Evolutionary conservation across 2,888 invertebrate species (phyloP).

Genomic region (Acleris laterana): DNA sequence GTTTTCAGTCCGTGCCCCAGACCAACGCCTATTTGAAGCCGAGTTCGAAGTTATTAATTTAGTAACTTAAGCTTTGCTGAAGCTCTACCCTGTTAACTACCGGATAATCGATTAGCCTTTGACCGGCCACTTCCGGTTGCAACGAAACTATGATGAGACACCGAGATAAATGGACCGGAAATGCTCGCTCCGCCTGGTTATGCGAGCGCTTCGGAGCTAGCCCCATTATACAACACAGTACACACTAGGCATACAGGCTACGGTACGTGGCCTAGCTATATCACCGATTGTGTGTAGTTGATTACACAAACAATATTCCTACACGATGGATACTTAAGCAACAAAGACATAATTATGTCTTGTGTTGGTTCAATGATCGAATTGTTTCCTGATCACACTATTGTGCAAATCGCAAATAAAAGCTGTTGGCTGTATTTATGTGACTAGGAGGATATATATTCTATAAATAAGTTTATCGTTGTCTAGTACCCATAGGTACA

Average conservation of each 20-base stretch:
- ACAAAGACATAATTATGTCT: too few relatives aligned
- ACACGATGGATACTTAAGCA: background rate
- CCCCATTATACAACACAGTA: constrained; percentile 10
- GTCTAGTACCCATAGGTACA: too few relatives aligned
- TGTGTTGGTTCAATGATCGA: too few relatives aligned
- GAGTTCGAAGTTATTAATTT: too few relatives aligned
- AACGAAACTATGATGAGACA: constrained; percentile 72
- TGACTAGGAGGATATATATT: too few relatives aligned
- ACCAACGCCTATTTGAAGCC: too few relatives aligned
- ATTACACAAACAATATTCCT: background rate
- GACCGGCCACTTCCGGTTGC: constrained; percentile 78
- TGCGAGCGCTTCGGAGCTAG: constrained; percentile 36
- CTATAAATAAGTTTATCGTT: too few relatives aligned
- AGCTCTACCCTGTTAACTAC: constrained; percentile 53
- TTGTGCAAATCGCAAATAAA: too few relatives aligned
- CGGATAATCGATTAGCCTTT: constrained; percentile 81
- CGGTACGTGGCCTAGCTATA: background rate
- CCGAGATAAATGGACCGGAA: constrained; percentile 72
- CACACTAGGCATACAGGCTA: constrained; percentile 1
- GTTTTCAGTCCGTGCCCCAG: too few relatives aligned
- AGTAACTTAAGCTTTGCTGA: constrained; percentile 2
- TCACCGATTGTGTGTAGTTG: background rate
- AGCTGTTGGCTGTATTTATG: too few relatives aligned
- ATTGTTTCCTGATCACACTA: too few relatives aligned
- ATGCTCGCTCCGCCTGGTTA: constrained; percentile 54